Conservation (phyloP, 2,113 vertebrate genomes). For the Neolamprologus hecqui region DNA sequence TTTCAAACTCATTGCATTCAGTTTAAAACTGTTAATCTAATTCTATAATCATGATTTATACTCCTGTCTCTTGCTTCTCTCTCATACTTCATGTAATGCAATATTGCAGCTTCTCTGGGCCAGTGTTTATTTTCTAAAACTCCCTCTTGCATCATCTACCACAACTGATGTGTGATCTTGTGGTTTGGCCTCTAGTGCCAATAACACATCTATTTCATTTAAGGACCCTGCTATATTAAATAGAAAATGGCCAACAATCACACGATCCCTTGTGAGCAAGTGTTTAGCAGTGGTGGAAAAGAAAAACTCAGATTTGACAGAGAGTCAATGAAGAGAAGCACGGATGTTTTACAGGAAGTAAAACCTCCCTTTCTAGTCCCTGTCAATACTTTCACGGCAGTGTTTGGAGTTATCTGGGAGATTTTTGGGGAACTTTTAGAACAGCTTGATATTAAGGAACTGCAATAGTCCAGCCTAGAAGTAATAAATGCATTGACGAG, state of each 20-base stretch:
- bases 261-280: not conserved
- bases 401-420: not conserved
- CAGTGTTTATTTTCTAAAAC: not conserved
- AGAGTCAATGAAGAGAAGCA: not conserved
- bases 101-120: accelerated
- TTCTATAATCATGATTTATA: not conserved
- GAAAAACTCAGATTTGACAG: not conserved
- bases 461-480: not conserved
- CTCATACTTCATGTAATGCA: not conserved
- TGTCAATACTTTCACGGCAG: not conserved
- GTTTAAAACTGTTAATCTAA: not conserved
- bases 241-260: not conserved
- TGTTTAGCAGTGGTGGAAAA: not conserved
- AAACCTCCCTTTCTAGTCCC: not conserved
- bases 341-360: not conserved
- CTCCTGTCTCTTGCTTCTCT: not conserved
- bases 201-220: not conserved
- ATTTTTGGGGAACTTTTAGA: not conserved
- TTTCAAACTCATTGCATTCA: not conserved
- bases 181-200: not conserved
- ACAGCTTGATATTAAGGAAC: not conserved
- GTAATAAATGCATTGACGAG: not conserved
- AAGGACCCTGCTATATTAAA: not conserved
- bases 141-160: not conserved
- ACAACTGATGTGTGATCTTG: not conserved